phyloP scores from a whole-genome alignment of 2,113 vertebrate genomes.

The Phylloscopus trochilus region DNA sequence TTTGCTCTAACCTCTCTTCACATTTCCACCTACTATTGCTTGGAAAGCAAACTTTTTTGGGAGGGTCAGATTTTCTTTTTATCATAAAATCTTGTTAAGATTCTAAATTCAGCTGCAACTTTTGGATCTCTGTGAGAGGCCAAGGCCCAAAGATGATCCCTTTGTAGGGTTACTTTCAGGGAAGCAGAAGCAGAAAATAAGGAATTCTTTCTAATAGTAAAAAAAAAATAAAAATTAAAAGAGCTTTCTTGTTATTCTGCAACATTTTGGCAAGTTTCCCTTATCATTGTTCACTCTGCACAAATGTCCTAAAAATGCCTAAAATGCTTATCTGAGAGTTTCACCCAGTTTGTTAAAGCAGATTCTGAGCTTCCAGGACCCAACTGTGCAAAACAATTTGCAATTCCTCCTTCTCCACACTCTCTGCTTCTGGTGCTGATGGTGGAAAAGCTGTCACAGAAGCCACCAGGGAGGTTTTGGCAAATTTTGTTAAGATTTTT shows the following conservation, averaged over 20 bases:
- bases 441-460: neutral
- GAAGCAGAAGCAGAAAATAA: neutral
- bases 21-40: neutral
- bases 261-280: neutral
- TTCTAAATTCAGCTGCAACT: neutral
- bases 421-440: neutral
- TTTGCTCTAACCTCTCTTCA: neutral
- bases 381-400: neutral
- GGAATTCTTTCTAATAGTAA: neutral
- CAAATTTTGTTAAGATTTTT: neutral
- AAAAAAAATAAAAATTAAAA: neutral
- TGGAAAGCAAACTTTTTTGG: neutral
- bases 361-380: neutral
- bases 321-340: neutral
- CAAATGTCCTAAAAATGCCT: neutral
- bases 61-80: neutral
- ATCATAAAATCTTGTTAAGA: neutral
- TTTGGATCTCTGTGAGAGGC: neutral
- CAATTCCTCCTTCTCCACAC: neutral
- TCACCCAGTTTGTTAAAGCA: neutral
- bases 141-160: neutral
- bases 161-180: neutral
- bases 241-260: neutral
- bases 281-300: neutral
- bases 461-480: neutral